Conservation (phyloP, 2,797 vertebrate species). For the Pelodytes ibericus region DNA sequence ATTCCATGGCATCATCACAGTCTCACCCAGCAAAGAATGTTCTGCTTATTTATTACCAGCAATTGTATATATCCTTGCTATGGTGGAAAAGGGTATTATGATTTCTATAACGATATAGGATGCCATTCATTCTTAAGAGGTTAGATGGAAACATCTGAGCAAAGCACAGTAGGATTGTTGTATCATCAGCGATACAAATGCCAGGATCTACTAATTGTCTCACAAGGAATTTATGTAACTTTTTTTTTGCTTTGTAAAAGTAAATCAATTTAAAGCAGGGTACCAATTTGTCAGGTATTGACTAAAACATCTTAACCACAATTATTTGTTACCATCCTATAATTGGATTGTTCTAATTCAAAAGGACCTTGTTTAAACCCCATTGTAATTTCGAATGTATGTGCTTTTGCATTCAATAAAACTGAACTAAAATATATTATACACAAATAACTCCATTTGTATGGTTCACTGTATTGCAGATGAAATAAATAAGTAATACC, state of each 20-base stretch:
- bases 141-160: neutral
- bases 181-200: neutral
- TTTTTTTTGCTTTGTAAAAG: neutral
- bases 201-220: neutral
- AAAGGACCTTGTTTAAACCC: neutral
- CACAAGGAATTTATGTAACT: neutral
- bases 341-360: slow-evolving; percentile 8
- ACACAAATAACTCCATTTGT: neutral
- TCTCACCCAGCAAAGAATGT: no score
- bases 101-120: no score
- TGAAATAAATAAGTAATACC: neutral
- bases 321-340: slow-evolving; percentile 6
- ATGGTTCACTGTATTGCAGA: neutral
- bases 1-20: no score
- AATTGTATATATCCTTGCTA: no score
- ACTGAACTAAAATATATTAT: neutral
- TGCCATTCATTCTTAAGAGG: no score
- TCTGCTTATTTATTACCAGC: no score
- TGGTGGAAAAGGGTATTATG: no score
- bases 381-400: neutral
- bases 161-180: neutral
- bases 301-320: slow-evolving; percentile 3
- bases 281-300: neutral
- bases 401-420: neutral
- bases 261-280: slow-evolving; percentile 1